A percentile compares a stretch with the other conserved stretches of the same genome.
These are phyloP conservation scores for Parus major DNA, from an alignment of 2,113 vertebrate genomes.

Conservation along the genomic window DNA sequence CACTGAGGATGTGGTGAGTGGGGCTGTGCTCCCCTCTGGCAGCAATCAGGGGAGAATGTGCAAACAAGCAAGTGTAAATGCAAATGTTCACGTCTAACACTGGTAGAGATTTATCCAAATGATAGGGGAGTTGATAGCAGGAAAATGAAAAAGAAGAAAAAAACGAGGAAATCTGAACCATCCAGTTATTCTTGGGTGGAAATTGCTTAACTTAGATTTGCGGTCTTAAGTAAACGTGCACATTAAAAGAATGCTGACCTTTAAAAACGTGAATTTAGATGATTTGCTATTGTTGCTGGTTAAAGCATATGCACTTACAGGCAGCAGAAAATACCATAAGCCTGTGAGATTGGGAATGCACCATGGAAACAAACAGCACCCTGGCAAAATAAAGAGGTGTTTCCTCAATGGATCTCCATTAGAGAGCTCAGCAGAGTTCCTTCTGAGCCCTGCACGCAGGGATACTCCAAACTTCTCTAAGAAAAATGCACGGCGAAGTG, in stretches of 20 bases:
- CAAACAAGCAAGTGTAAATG: not conserved
- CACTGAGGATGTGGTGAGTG: not conserved
- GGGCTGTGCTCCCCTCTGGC: not conserved
- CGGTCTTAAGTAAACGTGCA: constrained; percentile 20
- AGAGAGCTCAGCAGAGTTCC: not conserved
- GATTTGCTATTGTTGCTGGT: constrained; percentile 8
- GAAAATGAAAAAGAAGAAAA: not conserved
- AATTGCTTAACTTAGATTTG: constrained; percentile 32
- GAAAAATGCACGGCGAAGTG: not conserved
- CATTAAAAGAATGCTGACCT: constrained; percentile 47
- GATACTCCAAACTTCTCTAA: not conserved
- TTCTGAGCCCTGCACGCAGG: not conserved
- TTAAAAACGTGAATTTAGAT: constrained; percentile 1
- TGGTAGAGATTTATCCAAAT: not conserved
- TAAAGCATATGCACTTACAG: not conserved
- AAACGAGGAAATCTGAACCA: not conserved
- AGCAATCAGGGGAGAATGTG: not conserved
- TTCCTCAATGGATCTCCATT: not conserved
- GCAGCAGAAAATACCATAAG: not conserved
- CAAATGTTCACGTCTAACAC: not conserved
- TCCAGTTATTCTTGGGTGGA: constrained; percentile 9
- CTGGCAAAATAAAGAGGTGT: not conserved
- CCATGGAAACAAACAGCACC: not conserved
- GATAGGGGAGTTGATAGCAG: not conserved
- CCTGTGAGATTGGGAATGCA: not conserved